A percentile compares a stretch with the other conserved stretches of the same genome.
Evolutionary conservation across 2,797 vertebrate species (phyloP).

Genomic region (Tachyglossus aculeatus): DNA sequence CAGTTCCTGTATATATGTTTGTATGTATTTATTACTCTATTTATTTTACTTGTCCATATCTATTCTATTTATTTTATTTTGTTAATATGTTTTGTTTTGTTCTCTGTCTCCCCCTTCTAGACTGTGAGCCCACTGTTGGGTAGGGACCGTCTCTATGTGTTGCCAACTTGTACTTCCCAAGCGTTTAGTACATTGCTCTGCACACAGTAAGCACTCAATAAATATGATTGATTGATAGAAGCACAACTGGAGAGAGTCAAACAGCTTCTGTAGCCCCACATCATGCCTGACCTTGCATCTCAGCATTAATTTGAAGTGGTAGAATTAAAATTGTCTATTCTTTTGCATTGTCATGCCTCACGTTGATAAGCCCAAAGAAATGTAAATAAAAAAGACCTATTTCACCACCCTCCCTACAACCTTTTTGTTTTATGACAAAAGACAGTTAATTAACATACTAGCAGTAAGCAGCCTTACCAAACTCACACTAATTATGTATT

Average conservation of each 20-base stretch:
- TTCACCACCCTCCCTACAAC: constrained; percentile 73
- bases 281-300: constrained; percentile 61
- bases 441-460: constrained; percentile 87
- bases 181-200: too few species aligned
- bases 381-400: constrained; percentile 83
- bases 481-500: constrained; percentile 88
- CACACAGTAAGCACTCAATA: too few species aligned
- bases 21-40: too few species aligned
- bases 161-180: too few species aligned
- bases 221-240: too few species aligned
- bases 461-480: constrained; percentile 84
- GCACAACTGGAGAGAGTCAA: constrained; percentile 3
- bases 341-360: constrained; percentile 79
- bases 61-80: too few species aligned
- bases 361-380: constrained; percentile 76
- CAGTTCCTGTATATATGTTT: too few species aligned
- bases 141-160: too few species aligned
- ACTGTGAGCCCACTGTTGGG: too few species aligned
- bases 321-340: constrained; percentile 76
- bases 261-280: neutral
- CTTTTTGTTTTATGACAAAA: constrained; percentile 86
- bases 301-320: constrained; percentile 55
- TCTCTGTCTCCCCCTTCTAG: too few species aligned
- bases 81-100: too few species aligned
- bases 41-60: too few species aligned